These are phyloP conservation scores for Lochmaea crataegi DNA, from an alignment of 2,888 invertebrate species.

Conservation along the genomic window DNA sequence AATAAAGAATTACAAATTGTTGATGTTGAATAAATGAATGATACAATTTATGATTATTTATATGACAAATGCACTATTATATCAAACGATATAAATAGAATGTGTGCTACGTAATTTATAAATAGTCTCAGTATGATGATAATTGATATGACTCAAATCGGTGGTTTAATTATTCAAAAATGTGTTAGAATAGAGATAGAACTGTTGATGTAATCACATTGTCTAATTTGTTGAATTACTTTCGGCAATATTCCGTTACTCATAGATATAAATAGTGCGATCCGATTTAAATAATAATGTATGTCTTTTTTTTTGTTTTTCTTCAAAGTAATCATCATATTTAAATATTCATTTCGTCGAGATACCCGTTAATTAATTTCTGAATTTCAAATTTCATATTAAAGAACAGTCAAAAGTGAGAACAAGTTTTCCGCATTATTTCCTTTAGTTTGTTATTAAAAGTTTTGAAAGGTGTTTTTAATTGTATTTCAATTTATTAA, in stretches of 20 bases:
- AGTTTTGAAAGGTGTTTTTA: neutral
- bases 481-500: neutral
- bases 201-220: neutral
- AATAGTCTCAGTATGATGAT: neutral
- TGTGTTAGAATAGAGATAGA: neutral
- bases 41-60: neutral
- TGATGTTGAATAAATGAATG: neutral
- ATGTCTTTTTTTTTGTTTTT: neutral
- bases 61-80: neutral
- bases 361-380: neutral
- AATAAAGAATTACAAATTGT: constrained; percentile 2
- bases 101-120: constrained; percentile 2
- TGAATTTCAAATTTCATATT: neutral
- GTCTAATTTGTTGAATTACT: neutral
- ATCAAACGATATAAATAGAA: constrained; percentile 4
- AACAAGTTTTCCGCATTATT: neutral
- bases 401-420: neutral
- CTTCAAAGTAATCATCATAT: neutral
- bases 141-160: neutral
- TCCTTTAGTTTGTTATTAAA: neutral
- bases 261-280: neutral
- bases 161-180: neutral
- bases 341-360: neutral
- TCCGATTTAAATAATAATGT: neutral
- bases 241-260: neutral